Base-by-base conservation (phyloP, 2,797 vertebrate species). In the Astyanax mexicanus region DNA sequence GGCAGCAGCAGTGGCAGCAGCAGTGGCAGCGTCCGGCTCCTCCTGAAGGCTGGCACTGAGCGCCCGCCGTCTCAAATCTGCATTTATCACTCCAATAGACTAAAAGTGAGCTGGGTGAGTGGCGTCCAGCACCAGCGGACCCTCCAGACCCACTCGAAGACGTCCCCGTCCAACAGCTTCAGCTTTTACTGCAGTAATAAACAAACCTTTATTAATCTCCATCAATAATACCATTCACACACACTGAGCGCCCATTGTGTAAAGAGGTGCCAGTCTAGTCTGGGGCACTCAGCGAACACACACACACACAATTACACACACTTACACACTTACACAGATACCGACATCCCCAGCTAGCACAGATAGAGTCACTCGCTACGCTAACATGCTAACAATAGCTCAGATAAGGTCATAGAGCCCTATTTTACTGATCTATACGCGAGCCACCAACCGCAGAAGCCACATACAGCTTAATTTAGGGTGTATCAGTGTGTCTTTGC, bases 141-240 rank as follows among this genome's bases (percentile, higher is more conserved):
- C 84, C 84, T 90, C 89, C 81, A 88, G 87, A 71, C 40, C 77
- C 78, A 78, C 79, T 78, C 67, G 74, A 82, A 82, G 74, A 78
- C 37, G 37, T 70, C 81, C 72, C 81, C 83, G 73, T 81, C 84
- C 27, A 84, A 42, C 79, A 80, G 82, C 82, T 5, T 85, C 82
- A 83, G 86, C 86, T 71, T 76, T 80, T 81, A 71, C 86, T 75
- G 65, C 86, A 83, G 77, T 69, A 62, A 84, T 77, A 87, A 88
- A 87, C 84, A 86, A 81, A 84, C 87, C 85, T 88, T 92, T 86
- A 88, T 92, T 84, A 91, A 88, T 81, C 79, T 80, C 72, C 83
- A 77, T 92, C 90, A 94, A 92, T 92, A 88, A 90, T 88, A 84
- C 70, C 88, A 91, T 93, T 94, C 88, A 93, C 51, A 77, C 66